Percentiles rank a stretch among this genome's conserved stretches.
Evolutionary conservation across 2,888 invertebrate genomes (phyloP).

Genomic region (Eilema griseolum): DNA sequence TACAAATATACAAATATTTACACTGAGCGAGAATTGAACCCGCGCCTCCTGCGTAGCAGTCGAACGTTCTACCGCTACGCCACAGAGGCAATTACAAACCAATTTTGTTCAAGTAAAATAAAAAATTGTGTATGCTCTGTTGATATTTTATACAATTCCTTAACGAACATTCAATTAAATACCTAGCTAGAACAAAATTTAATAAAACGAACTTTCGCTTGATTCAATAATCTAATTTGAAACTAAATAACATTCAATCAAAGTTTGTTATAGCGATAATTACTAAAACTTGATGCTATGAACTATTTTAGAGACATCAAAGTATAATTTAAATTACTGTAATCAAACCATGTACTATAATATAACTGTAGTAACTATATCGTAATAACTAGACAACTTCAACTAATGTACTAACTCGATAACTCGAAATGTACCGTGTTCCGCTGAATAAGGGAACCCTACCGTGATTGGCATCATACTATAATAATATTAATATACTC

Average conservation of each 20-base stretch:
- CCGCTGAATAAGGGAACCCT: conserved; percentile 42
- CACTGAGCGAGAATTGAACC: too few relatives aligned
- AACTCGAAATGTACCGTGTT: conserved; percentile 53
- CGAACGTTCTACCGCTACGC: too few relatives aligned
- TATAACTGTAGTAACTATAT: conserved; percentile 2
- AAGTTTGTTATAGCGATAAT: background rate
- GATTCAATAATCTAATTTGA: background rate
- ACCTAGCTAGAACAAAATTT: background rate
- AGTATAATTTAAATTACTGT: conserved; percentile 7
- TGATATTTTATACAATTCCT: too few relatives aligned
- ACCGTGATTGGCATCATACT: conserved; percentile 43
- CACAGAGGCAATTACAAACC: too few relatives aligned
- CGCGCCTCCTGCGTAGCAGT: too few relatives aligned
- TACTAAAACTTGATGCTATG: background rate
- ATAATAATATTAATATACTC: conserved; percentile 48
- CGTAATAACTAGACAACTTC: conserved; percentile 35
- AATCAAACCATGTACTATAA: background rate
- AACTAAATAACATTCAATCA: background rate
- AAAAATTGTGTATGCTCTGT: too few relatives aligned
- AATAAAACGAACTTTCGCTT: background rate
- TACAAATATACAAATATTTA: too few relatives aligned
- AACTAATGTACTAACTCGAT: conserved; percentile 31
- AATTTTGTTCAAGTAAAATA: too few relatives aligned
- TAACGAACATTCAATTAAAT: background rate
- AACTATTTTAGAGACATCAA: background rate